Percentiles rank a stretch among this genome's conserved stretches.
Evolutionary conservation across 1,140 invertebrate species (phyloP).

Genomic region (Drosophila arawakana): DNA sequence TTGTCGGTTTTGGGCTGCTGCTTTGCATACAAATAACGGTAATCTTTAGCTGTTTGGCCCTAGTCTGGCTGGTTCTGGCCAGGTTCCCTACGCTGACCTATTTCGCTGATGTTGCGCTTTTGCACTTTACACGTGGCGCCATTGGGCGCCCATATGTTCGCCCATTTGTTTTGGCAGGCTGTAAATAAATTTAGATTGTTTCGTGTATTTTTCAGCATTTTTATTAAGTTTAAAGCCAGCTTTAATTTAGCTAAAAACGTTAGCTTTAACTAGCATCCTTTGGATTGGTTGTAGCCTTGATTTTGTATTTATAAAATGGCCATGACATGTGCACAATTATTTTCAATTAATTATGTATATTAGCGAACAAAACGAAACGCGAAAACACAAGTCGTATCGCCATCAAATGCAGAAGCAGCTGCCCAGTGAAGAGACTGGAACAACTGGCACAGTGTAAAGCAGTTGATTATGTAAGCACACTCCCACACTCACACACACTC

Average conservation of each 20-base stretch:
- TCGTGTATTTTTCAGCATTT: slow-evolving; percentile 43
- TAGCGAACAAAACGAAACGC: slow-evolving; percentile 10
- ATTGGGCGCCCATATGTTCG: neutral
- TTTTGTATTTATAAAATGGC: slow-evolving; percentile 31
- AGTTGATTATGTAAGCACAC: slow-evolving; percentile 35
- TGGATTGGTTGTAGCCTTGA: neutral
- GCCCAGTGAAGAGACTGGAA: neutral
- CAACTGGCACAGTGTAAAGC: slow-evolving; percentile 4
- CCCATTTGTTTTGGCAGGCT: slow-evolving; percentile 38
- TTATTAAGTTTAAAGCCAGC: slow-evolving; percentile 13
- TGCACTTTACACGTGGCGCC: slow-evolving; percentile 62
- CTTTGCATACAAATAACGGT: slow-evolving; percentile 78
- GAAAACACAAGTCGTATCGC: neutral
- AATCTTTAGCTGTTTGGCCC: slow-evolving; percentile 59
- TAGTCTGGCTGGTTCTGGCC: slow-evolving; percentile 1
- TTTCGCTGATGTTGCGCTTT: slow-evolving; percentile 75
- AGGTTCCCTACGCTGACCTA: slow-evolving; percentile 15
- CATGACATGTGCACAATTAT: slow-evolving; percentile 46
- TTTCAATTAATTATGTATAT: slow-evolving; percentile 49
- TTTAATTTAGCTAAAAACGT: neutral
- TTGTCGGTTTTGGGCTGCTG: slow-evolving; percentile 57
- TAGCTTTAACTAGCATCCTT: neutral
- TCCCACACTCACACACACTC: neutral
- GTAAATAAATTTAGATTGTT: slow-evolving; percentile 74
- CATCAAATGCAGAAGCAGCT: slow-evolving; percentile 17